Base-by-base conservation (phyloP, 2,113 vertebrate genomes). In the Chaetops frenatus region DNA sequence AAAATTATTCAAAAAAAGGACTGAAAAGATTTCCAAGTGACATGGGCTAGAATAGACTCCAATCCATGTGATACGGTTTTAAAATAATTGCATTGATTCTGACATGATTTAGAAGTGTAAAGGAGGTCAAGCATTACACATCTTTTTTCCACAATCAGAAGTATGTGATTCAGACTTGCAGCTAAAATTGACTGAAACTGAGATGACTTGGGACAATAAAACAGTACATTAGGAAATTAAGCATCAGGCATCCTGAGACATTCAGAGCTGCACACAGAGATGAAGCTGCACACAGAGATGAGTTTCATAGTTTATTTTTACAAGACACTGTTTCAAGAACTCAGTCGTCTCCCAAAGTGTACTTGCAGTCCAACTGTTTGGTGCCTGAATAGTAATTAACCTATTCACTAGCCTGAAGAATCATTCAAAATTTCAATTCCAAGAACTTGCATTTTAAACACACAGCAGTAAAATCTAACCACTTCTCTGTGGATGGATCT, bases 221-320 rank as follows among this genome's bases (percentile, higher is more conserved):
- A 44, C 54, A 65, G 58, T 74, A 64, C 2, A 7, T 84, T 77
- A 87, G 56, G 60, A 90, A 92, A 94, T 73, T 21, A 92, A 93
- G 62, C 45, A 91, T 78, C 35, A 86, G 88, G 79, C 88, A 50
- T 36, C 80, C 85, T 65, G 81, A 93, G 87, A 77, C 44, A 92
- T 84, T 95, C 92, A 77, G 65, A 92, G 77, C 64, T 73, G 48
- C 89, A 86, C 7, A 70, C 79, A 89, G 95, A 93, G 85, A 94
- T 87, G 51, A 93, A 94, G 87, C 78, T 76, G 40, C 72, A 69
- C 13, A 35, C n/a, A 85, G 66, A 70, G 64, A 92, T 25, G 70
- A 56, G 29, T 66, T 94, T 90, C 67, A 74, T 3, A 33, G 45
- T 71, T 96, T 90, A 95, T 81, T 93, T 96, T 87, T 36, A 24